A percentile compares a stretch with the other conserved stretches of the same genome.
phyloP scores from a whole-genome alignment of 92 coral and sea anemone genomes.

The Palythoa grandis region DNA sequence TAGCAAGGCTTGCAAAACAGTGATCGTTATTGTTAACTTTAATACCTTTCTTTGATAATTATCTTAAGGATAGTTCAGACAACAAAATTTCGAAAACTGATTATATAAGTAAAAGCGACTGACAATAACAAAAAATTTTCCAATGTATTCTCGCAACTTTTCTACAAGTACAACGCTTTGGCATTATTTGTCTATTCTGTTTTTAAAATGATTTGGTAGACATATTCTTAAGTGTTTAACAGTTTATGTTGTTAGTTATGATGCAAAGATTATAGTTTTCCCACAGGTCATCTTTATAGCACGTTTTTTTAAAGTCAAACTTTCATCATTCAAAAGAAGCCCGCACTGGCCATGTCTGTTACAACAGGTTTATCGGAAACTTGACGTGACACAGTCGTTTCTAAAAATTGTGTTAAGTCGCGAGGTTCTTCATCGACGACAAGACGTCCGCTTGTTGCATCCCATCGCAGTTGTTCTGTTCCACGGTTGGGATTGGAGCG shows the following conservation, averaged over 20 bases:
- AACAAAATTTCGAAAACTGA: not conserved
- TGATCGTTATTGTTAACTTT: not conserved
- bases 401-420: not conserved
- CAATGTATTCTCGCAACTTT: not conserved
- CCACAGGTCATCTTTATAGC: not conserved
- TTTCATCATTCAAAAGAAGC: conserved; percentile 10
- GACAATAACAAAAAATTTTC: not conserved
- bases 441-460: conserved; percentile 35
- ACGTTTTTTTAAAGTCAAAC: no score
- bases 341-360: conserved; percentile 39
- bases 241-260: not conserved
- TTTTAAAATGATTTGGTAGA: no score
- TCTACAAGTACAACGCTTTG: no score
- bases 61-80: not conserved
- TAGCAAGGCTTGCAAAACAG: not conserved
- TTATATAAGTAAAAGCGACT: not conserved
- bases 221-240: not conserved
- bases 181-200: no score
- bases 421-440: conserved; percentile 26
- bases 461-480: conserved; percentile 41
- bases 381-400: not conserved
- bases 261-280: not conserved
- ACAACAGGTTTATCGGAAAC: conserved; percentile 39
- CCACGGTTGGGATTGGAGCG: not conserved
- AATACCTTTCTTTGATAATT: not conserved